A percentile compares a stretch with the other conserved stretches of the same genome.
Evolutionary conservation across 35 echinoderm and acorn worm genomes (phyloP).

Genomic region (Ptychodera flava): DNA sequence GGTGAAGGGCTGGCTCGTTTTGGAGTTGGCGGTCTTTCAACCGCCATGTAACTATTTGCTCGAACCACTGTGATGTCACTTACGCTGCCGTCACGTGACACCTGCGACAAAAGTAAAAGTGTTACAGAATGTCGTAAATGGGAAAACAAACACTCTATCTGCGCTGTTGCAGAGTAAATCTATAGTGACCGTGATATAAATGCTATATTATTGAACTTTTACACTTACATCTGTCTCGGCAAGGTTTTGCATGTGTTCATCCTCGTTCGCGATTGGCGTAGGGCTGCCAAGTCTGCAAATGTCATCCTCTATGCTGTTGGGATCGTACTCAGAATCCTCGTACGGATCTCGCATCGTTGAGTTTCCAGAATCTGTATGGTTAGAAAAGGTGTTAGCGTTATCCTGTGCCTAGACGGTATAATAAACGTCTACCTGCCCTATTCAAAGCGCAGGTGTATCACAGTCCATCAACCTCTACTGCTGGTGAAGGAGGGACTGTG

Average conservation of each 20-base stretch:
- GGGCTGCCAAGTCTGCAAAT: constrained; percentile 28
- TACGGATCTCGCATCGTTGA: constrained; percentile 90
- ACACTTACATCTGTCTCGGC: background rate
- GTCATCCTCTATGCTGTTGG: constrained; percentile 38
- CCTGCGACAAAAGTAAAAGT: background rate
- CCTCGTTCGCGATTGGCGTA: constrained; percentile 50
- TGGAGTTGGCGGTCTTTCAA: background rate
- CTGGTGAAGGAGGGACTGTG: no score
- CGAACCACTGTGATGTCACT: background rate
- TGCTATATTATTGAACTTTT: background rate
- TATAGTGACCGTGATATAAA: no score
- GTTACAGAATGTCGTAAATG: background rate
- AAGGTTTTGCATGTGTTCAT: background rate
- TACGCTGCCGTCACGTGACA: background rate
- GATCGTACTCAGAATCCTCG: constrained; percentile 88
- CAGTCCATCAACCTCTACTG: no score
- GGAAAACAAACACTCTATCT: no score
- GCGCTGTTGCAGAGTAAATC: no score
- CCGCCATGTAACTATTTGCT: background rate
- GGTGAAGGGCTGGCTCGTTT: background rate
- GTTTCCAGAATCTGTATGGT: constrained; percentile 72
- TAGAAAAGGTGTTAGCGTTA: no score
- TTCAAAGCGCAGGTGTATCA: no score
- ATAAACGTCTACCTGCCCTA: no score
- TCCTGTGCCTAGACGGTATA: no score